phyloP scores from a whole-genome alignment of 2,888 invertebrate genomes.

The Azorinus chamasolen region DNA sequence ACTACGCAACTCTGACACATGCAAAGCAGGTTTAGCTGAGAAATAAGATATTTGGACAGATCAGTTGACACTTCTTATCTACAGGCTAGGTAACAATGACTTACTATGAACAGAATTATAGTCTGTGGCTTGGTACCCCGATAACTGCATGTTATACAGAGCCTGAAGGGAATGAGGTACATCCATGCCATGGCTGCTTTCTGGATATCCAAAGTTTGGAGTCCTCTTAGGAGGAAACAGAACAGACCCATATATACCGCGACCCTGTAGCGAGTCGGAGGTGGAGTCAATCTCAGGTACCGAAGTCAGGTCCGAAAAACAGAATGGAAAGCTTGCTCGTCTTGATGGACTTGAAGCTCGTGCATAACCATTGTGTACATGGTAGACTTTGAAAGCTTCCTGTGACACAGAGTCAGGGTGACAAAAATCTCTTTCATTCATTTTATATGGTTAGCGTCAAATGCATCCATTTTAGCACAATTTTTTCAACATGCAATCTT shows the following conservation, averaged over 20 bases:
- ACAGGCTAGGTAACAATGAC: no score
- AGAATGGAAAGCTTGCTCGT: constrained; percentile 58
- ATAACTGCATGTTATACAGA: constrained; percentile 20
- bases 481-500: no score
- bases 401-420: no score
- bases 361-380: no score
- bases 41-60: no score
- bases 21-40: no score
- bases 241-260: constrained; percentile 54
- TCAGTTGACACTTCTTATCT: no score
- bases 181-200: constrained; percentile 4
- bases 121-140: constrained; percentile 25
- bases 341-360: background rate
- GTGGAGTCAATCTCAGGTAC: constrained; percentile 22
- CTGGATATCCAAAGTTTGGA: background rate
- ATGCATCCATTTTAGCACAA: no score
- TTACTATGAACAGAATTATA: background rate
- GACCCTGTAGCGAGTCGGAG: constrained; percentile 42
- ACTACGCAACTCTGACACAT: no score
- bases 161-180: constrained; percentile 25
- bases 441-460: no score
- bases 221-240: constrained; percentile 44
- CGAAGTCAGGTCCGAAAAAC: constrained; percentile 30
- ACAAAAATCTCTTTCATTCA: no score
- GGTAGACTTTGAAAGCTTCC: no score